Evolutionary conservation across 53 echinoderm and acorn worm genomes (phyloP), one percentile per base, ranked within the genome.

Genomic region (Patiria pectinifera): DNA sequence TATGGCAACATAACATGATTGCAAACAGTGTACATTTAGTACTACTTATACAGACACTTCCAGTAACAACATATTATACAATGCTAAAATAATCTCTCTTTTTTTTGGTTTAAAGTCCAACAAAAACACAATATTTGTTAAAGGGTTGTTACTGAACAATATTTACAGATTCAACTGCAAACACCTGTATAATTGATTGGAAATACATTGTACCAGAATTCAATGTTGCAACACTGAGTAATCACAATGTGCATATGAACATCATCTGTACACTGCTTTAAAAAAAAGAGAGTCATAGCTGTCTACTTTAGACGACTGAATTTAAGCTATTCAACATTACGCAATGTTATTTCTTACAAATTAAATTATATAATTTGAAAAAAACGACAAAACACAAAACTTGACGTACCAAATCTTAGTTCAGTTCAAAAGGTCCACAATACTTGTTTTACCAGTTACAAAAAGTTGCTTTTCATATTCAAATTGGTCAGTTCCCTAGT

Each of bases 71-170:
- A 46, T 26, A 45, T 82, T 69, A 47, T 74, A 86, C 74, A 86
- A 71, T 86, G 53, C 71, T 86, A 86, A 86, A 86, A 86, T 14
- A 53, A 53, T 53, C 53, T 46, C 72, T 49, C n/a, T 71, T 72
- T 26, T 2, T 12, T 44, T 11, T 11, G 2, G 25, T 62, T 23
- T 83, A 60, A 9, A 15, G 9, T 16, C 53, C 35, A 26, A 62
- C 43, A 85, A 12, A 43, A 14, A 21, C 4, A 16, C 47, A 69
- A 14, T 44, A 12, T 59, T 5, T 23, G 3, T 2, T 12, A 12
- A 24, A 66, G 45, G 8, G 1, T 4, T 4, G 5, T 69, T 35
- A 66, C 35, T 82, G 82, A 82, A 53, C 59, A 59, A 59, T 82
- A 82, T 82, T 82, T 82, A 82, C 60, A 82, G 82, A 22, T 0